Evolutionary conservation across 2,888 invertebrate species (phyloP), one percentile per base, ranked within the genome.

Genomic region (Lithophane semibrunnea): DNA sequence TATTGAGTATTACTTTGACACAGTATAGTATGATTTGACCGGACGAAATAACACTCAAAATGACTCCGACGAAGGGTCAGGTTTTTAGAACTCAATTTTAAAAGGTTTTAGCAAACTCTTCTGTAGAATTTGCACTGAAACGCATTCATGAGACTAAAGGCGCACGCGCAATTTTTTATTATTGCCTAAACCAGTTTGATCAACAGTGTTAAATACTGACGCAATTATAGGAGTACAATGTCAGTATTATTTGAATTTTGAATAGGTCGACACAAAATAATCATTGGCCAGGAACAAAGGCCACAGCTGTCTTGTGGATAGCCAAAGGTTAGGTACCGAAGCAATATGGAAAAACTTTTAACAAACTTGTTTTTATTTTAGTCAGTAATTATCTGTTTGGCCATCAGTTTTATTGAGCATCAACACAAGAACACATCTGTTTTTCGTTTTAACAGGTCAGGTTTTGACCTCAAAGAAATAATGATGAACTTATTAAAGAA

Each of bases 91-190:
- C 42, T 44, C 8, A 42, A 69, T 79, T 61, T 56, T 18, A 29
- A 63, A 69, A 10, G 18, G 24, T 54, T 37, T 54, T 37, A 37
- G 24, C 44, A 47, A 71, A n/a, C 13, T 1, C 13, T 18, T 63
- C 0, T 21, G 16, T 2, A 78, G 18, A 58, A 5, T 24, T 64
- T 66, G 60, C 79, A 29, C 29, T 78, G 13, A 74, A 74, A 58
- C 3, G 42, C 16, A 78, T 52, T 68, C 21, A 29, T 29, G 8
- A 58, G 13, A 58, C n/a, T 29, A 54, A 44, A 60, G 7, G 18
- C 10, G 13, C 74, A 56, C 21, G n/a, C n/a, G n/a, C 12, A 16
- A 37, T 42, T 80, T 79, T 24, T 21, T 49, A 49, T 64, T n/a
- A 49, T 29, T 64, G 12, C 49, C 13, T 42, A 79, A 47, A 47